Base-by-base conservation (phyloP, 2,888 invertebrate genomes). In the Drosophila barbarae region DNA sequence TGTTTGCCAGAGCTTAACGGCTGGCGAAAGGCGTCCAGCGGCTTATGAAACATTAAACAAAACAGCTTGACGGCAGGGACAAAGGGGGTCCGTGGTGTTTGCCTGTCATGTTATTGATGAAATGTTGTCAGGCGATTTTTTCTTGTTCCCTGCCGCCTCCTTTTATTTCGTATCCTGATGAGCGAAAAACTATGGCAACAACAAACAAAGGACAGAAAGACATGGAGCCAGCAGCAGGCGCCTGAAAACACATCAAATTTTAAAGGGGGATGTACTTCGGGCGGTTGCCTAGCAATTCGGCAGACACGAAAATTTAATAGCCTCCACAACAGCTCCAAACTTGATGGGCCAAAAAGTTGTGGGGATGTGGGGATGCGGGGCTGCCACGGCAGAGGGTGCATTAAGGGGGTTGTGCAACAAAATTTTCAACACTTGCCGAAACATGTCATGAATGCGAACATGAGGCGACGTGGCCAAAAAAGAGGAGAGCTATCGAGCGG, bases 221-320 rank as follows among this genome's bases (percentile, higher is more conserved):
- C 44, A 15, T 23, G 5, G n/a, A 38, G 36, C 46, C 55, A 9
- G n/a, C 28, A 39, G 38, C 69, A 56, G 69, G 63, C 69, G 70
- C 63, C 66, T 54, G 60, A 71, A 66, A 71, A 52, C 70, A 65
- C 71, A 71, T 71, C 50, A 71, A 71, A 71, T 56, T 71, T 66
- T 52, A 53, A 36, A 30, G 39, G 53, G 42, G 32, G 0, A 23
- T 50, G 50, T 35, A 15, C 32, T 36, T 35, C 12, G 23, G 41
- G 38, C 10, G 35, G 53, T 49, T 52, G 58, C 69, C 69, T 41
- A 32, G 64, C 61, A 52, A 55, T 65, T 68, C 59, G 46, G 49
- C 42, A 60, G 60, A 71, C 70, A 70, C 78, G 65, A 83, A 72
- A 72, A 71, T 84, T 77, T 77, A 80, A 79, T 79, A 71, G 84